A percentile compares a stretch with the other conserved stretches of the same genome.
These are phyloP conservation scores for Torymus tubicola DNA, from an alignment of 2,888 invertebrate genomes.

Conservation along the genomic window DNA sequence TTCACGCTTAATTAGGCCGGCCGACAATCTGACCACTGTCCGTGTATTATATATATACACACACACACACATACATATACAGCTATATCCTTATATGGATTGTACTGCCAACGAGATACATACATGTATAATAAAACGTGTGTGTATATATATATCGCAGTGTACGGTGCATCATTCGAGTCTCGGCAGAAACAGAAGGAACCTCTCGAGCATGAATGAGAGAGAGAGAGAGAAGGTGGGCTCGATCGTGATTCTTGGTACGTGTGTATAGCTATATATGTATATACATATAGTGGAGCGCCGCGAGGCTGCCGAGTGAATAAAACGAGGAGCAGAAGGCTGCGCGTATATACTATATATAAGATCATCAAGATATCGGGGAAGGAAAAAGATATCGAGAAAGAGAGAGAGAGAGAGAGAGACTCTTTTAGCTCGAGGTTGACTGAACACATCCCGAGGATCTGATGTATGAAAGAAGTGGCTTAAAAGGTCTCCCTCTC, in stretches of 20 bases:
- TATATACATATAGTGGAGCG: background rate
- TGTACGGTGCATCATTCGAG: slow-evolving; percentile 26
- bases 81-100: no score
- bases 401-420: slow-evolving; percentile 36
- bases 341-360: slow-evolving; percentile 46
- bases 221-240: no score
- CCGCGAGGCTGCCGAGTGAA: background rate
- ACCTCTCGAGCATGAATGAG: slow-evolving; percentile 72
- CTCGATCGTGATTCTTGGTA: background rate
- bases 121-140: no score
- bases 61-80: no score
- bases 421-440: slow-evolving; percentile 34
- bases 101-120: slow-evolving; percentile 49
- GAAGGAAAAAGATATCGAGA: slow-evolving; percentile 32
- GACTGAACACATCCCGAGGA: slow-evolving; percentile 32
- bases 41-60: slow-evolving; percentile 46
- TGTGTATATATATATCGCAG: slow-evolving; percentile 40
- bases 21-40: slow-evolving; percentile 76
- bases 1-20: slow-evolving; percentile 76
- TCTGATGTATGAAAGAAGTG: slow-evolving; percentile 34
- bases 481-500: slow-evolving; percentile 44
- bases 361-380: slow-evolving; percentile 48
- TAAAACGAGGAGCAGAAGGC: slow-evolving; percentile 48
- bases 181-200: slow-evolving; percentile 72
- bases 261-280: no score